Conservation (phyloP, 2,888 invertebrate genomes). For the Catocala fraxini region DNA sequence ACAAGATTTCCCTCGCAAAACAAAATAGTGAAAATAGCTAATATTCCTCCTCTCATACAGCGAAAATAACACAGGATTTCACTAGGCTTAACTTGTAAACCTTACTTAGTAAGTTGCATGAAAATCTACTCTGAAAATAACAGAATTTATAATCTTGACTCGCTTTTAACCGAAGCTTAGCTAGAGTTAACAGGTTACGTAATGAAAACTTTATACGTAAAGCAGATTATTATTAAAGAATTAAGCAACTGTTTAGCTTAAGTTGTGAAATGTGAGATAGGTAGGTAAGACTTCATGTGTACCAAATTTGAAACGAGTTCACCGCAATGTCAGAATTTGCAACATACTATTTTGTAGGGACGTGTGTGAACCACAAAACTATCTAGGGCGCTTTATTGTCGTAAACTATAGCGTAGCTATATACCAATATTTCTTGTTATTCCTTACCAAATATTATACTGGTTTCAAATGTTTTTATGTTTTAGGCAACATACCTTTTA, state of each 20-base stretch:
- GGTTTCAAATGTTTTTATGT: too few species aligned
- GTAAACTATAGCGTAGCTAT: not conserved
- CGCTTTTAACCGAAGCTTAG: conserved; percentile 12
- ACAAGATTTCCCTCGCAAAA: too few species aligned
- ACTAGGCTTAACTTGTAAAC: conserved; percentile 1
- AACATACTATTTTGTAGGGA: not conserved
- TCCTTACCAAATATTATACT: not conserved
- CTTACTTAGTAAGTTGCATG: not conserved
- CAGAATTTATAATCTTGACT: not conserved
- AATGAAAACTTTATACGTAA: conserved; percentile 15
- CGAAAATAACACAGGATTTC: not conserved
- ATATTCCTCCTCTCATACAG: too few species aligned
- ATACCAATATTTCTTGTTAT: too few species aligned
- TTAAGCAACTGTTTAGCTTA: conserved; percentile 14
- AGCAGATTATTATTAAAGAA: conserved; percentile 14
- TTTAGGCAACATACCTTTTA: too few species aligned
- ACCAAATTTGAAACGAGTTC: conserved; percentile 6
- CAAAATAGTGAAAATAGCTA: too few species aligned
- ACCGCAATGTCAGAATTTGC: conserved; percentile 6
- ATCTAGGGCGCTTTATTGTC: not conserved
- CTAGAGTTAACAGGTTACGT: conserved; percentile 14
- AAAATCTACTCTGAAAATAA: conserved; percentile 2
- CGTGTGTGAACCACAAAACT: conserved; percentile 3
- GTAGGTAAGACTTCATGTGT: not conserved
- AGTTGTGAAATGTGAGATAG: conserved; percentile 3